Conservation (phyloP, 2,888 invertebrate species). For the Thalpophila matura region DNA sequence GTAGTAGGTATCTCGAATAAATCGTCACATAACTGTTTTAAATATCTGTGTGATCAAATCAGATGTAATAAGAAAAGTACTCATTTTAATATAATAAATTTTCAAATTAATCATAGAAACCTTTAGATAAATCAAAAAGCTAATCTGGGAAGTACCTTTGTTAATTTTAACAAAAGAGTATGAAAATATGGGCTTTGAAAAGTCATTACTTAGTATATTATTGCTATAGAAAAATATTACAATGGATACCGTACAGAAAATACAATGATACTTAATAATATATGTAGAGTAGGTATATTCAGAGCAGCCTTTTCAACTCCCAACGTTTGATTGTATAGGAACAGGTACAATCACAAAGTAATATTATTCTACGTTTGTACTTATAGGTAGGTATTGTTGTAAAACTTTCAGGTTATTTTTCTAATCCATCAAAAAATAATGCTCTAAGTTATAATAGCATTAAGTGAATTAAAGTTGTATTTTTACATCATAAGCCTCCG, state of each 20-base stretch:
- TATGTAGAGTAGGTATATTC: constrained; percentile 25
- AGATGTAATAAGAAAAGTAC: no score
- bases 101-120: no score
- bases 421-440: no score
- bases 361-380: constrained; percentile 1
- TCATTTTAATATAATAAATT: no score
- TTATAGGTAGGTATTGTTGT: background rate
- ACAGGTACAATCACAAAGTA: constrained; percentile 21
- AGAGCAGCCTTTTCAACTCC: constrained; percentile 10
- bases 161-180: constrained; percentile 8
- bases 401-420: background rate
- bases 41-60: no score
- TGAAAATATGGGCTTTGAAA: background rate
- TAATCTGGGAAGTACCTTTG: background rate
- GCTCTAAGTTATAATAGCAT: no score
- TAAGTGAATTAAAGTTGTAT: no score
- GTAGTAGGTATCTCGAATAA: no score
- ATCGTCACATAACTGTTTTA: no score
- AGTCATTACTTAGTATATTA: constrained; percentile 13
- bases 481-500: no score
- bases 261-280: no score
- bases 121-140: no score
- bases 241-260: constrained; percentile 24
- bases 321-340: constrained; percentile 5
- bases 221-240: constrained; percentile 18